Evolutionary conservation across 2,113 vertebrate genomes (phyloP).

Genomic region (Psettodes erumei): DNA sequence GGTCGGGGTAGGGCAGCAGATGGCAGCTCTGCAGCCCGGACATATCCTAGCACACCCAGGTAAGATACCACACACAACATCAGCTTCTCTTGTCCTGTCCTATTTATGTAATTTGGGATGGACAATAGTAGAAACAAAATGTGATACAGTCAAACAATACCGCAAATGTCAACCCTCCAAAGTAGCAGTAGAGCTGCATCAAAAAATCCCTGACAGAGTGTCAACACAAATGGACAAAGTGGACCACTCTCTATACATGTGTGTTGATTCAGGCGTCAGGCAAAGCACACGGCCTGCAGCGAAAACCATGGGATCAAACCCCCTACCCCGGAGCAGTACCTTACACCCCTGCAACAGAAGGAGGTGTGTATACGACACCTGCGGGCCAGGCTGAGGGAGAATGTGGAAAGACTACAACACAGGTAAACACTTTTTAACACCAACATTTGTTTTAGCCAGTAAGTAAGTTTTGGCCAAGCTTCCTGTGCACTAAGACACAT

Average conservation of each 20-base stretch:
- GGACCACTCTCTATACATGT: neutral
- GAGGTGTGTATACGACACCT: conserved; percentile 98
- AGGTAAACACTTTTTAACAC: conserved; percentile 81
- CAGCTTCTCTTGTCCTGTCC: neutral
- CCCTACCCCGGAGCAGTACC: conserved; percentile 94
- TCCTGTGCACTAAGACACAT: neutral
- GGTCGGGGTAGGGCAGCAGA: conserved; percentile 89
- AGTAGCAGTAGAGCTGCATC: neutral
- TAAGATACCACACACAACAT: conserved; percentile 16
- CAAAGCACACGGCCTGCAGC: conserved; percentile 91
- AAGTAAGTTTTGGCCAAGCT: neutral
- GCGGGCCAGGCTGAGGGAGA: conserved; percentile 91
- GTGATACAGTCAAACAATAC: neutral
- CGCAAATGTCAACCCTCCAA: neutral
- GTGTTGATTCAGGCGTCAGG: conserved; percentile 84
- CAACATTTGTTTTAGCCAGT: neutral
- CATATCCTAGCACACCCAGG: conserved; percentile 82
- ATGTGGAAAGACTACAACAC: conserved; percentile 93
- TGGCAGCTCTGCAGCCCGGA: conserved; percentile 89
- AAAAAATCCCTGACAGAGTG: neutral
- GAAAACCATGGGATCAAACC: conserved; percentile 97
- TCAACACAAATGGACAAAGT: neutral
- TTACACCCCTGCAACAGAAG: conserved; percentile 98
- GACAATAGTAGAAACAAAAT: neutral
- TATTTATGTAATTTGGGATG: neutral